These are phyloP conservation scores for Chamaetylas fuelleborni DNA, from an alignment of 2,113 vertebrate genomes.

Conservation along the genomic window DNA sequence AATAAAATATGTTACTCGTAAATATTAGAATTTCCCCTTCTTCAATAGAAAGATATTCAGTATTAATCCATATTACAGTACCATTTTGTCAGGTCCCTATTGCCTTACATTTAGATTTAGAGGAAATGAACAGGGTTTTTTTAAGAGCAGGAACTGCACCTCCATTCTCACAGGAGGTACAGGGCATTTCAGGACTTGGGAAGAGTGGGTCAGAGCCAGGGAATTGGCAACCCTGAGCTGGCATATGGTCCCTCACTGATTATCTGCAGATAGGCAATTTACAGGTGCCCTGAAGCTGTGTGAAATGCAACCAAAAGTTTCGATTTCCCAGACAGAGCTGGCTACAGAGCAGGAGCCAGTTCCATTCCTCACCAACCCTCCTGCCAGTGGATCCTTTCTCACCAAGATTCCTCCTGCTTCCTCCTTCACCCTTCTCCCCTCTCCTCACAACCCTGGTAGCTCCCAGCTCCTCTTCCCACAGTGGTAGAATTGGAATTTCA, in stretches of 20 bases:
- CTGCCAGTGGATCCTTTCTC: background rate
- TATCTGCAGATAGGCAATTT: background rate
- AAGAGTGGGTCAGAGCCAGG: background rate
- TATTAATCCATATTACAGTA: background rate
- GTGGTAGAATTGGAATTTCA: background rate
- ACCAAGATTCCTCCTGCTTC: background rate
- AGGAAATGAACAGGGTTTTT: background rate
- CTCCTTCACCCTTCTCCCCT: background rate
- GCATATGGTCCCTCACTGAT: background rate
- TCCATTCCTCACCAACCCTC: background rate
- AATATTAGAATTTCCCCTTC: slow-evolving; percentile 13
- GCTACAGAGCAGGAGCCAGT: background rate
- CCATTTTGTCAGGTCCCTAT: background rate
- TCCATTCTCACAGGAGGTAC: background rate
- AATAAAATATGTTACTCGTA: slow-evolving; percentile 17
- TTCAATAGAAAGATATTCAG: background rate
- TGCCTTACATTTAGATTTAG: background rate
- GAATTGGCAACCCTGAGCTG: background rate
- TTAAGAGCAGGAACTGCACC: background rate
- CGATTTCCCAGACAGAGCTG: background rate
- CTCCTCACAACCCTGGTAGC: background rate
- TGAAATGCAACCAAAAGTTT: slow-evolving; percentile 8
- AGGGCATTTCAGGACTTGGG: background rate
- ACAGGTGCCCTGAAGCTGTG: background rate
- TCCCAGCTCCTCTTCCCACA: background rate